Conservation (phyloP, 1,140 invertebrate species). For the Temnothorax nylanderi region DNA sequence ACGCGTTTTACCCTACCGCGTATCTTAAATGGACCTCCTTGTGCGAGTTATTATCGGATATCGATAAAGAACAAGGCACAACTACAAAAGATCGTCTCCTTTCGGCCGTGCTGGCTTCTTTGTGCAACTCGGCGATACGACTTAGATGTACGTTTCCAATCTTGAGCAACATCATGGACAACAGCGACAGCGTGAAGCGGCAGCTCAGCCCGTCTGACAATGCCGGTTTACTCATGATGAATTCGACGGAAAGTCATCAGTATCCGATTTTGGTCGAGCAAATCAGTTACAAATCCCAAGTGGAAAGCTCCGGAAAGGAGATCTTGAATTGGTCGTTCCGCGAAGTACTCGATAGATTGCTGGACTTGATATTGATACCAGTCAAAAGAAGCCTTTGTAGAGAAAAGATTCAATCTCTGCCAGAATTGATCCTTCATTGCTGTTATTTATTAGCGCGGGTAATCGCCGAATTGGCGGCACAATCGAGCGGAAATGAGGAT, state of each 20-base stretch:
- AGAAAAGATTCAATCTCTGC: slow-evolving; percentile 87
- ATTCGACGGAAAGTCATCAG: slow-evolving; percentile 89
- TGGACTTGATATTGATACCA: slow-evolving; percentile 93
- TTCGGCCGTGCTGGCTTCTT: slow-evolving; percentile 92
- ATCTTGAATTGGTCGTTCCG: slow-evolving; percentile 90
- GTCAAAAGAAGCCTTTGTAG: slow-evolving; percentile 89
- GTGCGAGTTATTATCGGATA: slow-evolving; percentile 93
- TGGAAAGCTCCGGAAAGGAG: slow-evolving; percentile 82
- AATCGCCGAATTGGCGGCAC: slow-evolving; percentile 95
- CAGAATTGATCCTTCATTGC: slow-evolving; percentile 92
- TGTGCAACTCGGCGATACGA: slow-evolving; percentile 92
- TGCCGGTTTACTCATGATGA: slow-evolving; percentile 89
- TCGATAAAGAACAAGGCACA: slow-evolving; percentile 87
- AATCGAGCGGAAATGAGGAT: slow-evolving; percentile 90
- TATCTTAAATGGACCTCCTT: slow-evolving; percentile 96
- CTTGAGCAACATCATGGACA: slow-evolving; percentile 86
- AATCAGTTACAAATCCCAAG: slow-evolving; percentile 89
- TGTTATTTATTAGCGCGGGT: slow-evolving; percentile 94
- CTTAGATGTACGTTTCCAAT: slow-evolving; percentile 93
- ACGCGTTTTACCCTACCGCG: slow-evolving; percentile 98
- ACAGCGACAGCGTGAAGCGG: slow-evolving; percentile 85
- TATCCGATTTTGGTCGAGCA: slow-evolving; percentile 94
- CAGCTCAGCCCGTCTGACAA: slow-evolving; percentile 90
- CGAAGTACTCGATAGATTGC: slow-evolving; percentile 93
- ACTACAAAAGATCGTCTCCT: slow-evolving; percentile 89